These are phyloP conservation scores for Urocynchramus pylzowi DNA, from an alignment of 2,113 vertebrate genomes.

Conservation along the genomic window DNA sequence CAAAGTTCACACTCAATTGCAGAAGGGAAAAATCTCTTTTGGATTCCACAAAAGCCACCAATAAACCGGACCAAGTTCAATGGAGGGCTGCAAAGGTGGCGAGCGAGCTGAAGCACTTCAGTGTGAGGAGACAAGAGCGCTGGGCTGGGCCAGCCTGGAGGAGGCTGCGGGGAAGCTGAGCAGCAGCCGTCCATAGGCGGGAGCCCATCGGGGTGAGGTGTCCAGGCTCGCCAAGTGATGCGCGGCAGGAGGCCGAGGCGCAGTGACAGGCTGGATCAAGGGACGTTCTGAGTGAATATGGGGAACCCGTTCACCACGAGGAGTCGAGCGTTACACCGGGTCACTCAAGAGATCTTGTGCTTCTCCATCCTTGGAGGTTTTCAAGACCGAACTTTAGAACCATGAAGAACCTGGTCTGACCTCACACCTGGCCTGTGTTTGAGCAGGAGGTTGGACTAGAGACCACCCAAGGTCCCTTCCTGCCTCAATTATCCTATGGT, in stretches of 20 bases:
- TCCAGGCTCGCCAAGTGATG: neutral
- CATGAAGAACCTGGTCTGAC: neutral
- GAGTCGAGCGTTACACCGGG: neutral
- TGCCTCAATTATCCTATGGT: neutral
- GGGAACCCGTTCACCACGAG: neutral
- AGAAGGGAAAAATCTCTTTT: neutral
- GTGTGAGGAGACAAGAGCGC: neutral
- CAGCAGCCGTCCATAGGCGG: neutral
- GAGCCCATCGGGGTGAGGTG: neutral
- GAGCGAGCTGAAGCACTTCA: neutral
- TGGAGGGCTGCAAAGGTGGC: neutral
- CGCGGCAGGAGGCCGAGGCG: neutral
- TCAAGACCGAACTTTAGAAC: neutral
- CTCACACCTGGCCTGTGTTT: neutral
- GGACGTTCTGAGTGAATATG: rapidly evolving
- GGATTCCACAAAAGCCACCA: neutral
- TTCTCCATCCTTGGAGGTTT: neutral
- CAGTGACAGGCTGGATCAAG: neutral
- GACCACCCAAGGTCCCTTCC: neutral
- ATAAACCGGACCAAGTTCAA: neutral
- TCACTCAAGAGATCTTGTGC: neutral
- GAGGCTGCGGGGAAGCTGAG: neutral
- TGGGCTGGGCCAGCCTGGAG: neutral
- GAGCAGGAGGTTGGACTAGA: neutral
- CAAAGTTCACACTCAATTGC: neutral